Percentiles rank a stretch among this genome's conserved stretches.
These are phyloP conservation scores for Drosophila lowei DNA, from an alignment of 1,140 invertebrate species.

Conservation along the genomic window DNA sequence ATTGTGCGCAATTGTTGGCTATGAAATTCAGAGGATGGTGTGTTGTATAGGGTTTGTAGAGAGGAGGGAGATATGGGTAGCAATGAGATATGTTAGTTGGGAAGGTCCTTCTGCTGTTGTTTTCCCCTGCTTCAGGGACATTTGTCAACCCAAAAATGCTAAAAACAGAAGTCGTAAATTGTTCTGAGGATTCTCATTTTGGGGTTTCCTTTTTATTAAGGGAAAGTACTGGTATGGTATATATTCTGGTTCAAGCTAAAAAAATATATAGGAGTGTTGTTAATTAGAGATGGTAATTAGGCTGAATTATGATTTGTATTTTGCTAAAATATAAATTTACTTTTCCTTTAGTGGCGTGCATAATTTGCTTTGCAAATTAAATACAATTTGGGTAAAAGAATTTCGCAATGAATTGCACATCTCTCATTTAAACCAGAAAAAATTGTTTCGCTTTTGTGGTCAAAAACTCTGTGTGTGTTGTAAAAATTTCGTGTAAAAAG, in stretches of 20 bases:
- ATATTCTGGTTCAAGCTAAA: neutral
- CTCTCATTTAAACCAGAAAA: too few species aligned
- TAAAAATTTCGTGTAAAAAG: slow-evolving; percentile 7
- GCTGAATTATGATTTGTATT: slow-evolving; percentile 1
- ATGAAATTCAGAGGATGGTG: neutral
- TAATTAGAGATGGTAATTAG: slow-evolving; percentile 20
- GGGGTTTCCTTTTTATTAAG: neutral
- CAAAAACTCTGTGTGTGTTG: too few species aligned
- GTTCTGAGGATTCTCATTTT: slow-evolving; percentile 4
- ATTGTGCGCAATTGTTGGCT: slow-evolving; percentile 27
- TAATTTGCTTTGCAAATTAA: too few species aligned
- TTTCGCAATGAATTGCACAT: too few species aligned
- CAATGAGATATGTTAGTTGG: slow-evolving; percentile 4
- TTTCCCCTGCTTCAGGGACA: slow-evolving; percentile 28
- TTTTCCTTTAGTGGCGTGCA: too few species aligned
- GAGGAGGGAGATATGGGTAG: slow-evolving; percentile 7
- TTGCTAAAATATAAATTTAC: too few species aligned
- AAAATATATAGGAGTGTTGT: neutral
- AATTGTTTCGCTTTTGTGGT: too few species aligned
- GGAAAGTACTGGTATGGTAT: neutral
- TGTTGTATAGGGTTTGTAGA: neutral
- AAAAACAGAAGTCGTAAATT: slow-evolving; percentile 12
- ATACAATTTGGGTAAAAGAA: too few species aligned
- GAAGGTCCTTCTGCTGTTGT: neutral
- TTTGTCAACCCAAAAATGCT: slow-evolving; percentile 40